A percentile compares a stretch with the other conserved stretches of the same genome.
phyloP scores from a whole-genome alignment of 2,888 invertebrate genomes.

The Hofmannophila pseudospretella region DNA sequence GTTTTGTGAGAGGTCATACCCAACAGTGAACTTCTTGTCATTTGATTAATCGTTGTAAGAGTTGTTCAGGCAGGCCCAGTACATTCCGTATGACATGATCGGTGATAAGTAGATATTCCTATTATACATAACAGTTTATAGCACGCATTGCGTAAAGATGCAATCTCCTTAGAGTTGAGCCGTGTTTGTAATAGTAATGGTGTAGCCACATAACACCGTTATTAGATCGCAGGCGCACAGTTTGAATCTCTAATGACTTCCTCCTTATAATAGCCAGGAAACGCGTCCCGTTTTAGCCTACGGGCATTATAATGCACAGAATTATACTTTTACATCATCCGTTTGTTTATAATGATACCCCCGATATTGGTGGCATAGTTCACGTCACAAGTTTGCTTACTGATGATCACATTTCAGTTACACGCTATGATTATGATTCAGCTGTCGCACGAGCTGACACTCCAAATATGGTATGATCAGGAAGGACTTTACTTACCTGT shows the following conservation, averaged over 20 bases:
- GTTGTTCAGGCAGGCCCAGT: no score
- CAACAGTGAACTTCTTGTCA: not conserved
- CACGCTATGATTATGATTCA: constrained; percentile 5
- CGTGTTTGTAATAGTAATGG: constrained; percentile 52
- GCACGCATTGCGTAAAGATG: constrained; percentile 49
- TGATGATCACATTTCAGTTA: constrained; percentile 1
- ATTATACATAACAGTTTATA: constrained; percentile 23
- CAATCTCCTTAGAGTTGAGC: constrained; percentile 47
- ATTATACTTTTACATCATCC: constrained; percentile 13
- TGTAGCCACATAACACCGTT: constrained; percentile 47
- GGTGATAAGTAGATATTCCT: not conserved
- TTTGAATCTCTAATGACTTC: constrained; percentile 64
- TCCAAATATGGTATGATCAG: constrained; percentile 1
- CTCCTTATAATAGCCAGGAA: constrained; percentile 56
- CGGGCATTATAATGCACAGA: constrained; percentile 12
- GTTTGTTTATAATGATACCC: not conserved
- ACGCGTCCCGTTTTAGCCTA: constrained; percentile 42
- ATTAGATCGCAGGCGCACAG: constrained; percentile 52
- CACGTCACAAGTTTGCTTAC: constrained; percentile 1
- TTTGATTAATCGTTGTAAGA: not conserved
- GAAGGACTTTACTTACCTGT: not conserved
- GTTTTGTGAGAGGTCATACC: no score
- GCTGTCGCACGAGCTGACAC: not conserved
- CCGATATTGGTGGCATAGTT: not conserved
- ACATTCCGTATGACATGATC: no score